Conservation (phyloP, 2,113 vertebrate genomes). For the Clarias macrocephalus region DNA sequence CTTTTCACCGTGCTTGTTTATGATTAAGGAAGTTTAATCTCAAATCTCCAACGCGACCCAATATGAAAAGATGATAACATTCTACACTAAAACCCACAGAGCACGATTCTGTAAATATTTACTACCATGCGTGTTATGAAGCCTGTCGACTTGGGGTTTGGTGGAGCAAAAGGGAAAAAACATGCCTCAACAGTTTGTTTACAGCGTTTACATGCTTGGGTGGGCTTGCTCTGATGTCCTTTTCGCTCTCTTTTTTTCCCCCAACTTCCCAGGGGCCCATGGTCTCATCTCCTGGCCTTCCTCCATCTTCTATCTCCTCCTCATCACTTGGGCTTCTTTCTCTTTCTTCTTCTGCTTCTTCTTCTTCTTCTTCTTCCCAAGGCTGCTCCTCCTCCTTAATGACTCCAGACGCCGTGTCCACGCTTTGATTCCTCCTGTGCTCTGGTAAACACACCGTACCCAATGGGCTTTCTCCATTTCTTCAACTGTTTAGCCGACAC, state of each 20-base stretch:
- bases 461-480: constrained; percentile 53
- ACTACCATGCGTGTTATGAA: constrained; percentile 48
- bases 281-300: constrained; percentile 44
- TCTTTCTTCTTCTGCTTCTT: constrained; percentile 46
- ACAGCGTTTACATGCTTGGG: constrained; percentile 51
- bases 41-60: constrained; percentile 19
- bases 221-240: constrained; percentile 48
- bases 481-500: constrained; percentile 52
- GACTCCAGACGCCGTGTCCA: constrained; percentile 44
- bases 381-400: constrained; percentile 40
- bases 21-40: constrained; percentile 22
- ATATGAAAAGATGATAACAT: background rate
- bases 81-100: constrained; percentile 15
- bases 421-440: constrained; percentile 56
- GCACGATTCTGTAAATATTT: constrained; percentile 59
- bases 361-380: constrained; percentile 47
- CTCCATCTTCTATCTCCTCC: constrained; percentile 46
- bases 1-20: constrained; percentile 18
- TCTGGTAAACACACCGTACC: constrained; percentile 60
- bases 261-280: constrained; percentile 48
- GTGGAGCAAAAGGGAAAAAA: constrained; percentile 51
- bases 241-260: constrained; percentile 6
- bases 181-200: constrained; percentile 52
- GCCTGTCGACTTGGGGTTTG: constrained; percentile 39
- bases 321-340: constrained; percentile 41